Evolutionary conservation across 2,797 vertebrate genomes (phyloP), one percentile per base, ranked within the genome.

Genomic region (Threskiornis aethiopicus): DNA sequence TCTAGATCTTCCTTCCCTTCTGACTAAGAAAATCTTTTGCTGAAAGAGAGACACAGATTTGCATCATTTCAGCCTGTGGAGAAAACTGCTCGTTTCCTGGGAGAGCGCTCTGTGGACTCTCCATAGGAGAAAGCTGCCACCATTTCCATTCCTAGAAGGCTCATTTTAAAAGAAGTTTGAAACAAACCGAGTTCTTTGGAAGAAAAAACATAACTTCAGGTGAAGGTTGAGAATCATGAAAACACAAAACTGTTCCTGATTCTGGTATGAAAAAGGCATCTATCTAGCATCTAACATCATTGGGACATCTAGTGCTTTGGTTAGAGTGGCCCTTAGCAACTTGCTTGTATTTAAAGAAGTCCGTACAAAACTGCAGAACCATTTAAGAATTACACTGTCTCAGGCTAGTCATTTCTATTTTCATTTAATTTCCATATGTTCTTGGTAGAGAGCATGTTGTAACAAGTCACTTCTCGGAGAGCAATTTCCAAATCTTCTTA

Each of bases 391-490:
- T 85, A 58, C 35, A 58, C 6, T 77, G 35, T 95, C 78, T 95
- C 9, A 5, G 79, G 67, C 67, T 64, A 94, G 79, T 93, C 0
- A 85, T 94, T 95, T 95, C 87, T 91, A 93, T 91, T 95, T 95
- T 79, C 52, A 88, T 96, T 96, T 93, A 72, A 91, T 95, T 96
- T 96, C 94, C 84, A 75, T 96, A 96, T 93, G 87, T 86, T 47
- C 82, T 87, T 0, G 0, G 79, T 96, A 95, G 47, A 93, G 79
- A 95, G 79, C 93, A 87, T 96, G 90, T 91, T 96, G 91, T 86
- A 90, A 70, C 87, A 82, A 96, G 71, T 73, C 51, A 84, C 25
- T 94, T 93, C 59, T 87, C 61, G 52, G 70, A 69, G 77, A 91
- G 52, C 9, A 93, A 71, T 84, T 92, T 93, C 79, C 76, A 92